A percentile compares a stretch with the other conserved stretches of the same genome.
Conservation (phyloP, 92 coral and sea anemone species). For the Epizoanthus scotinus region DNA sequence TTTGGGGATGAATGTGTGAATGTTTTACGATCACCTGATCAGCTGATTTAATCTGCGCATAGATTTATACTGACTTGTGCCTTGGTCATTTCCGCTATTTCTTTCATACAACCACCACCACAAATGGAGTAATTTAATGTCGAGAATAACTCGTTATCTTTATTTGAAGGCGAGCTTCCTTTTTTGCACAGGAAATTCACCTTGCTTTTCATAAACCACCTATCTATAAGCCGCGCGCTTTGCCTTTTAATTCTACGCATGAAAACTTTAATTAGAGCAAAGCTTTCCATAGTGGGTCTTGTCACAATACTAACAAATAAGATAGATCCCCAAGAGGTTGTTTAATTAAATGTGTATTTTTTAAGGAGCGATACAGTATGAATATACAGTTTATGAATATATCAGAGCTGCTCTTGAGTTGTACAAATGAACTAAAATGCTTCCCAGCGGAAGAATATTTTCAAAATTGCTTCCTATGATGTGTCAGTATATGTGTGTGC, state of each 20-base stretch:
- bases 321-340: constrained; percentile 23
- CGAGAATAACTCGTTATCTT: neutral
- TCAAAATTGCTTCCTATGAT: neutral
- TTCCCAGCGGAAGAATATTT: neutral
- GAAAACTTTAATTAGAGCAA: constrained; percentile 22
- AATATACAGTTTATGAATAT: neutral
- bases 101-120: neutral
- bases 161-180: neutral
- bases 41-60: neutral
- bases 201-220: neutral
- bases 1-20: neutral
- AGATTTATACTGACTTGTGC: neutral
- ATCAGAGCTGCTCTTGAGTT: neutral
- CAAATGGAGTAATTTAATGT: neutral
- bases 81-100: neutral
- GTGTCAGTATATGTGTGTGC: neutral
- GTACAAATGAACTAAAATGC: neutral
- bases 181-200: neutral
- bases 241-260: neutral
- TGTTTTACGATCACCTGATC: neutral
- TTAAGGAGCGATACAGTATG: neutral
- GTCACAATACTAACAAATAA: constrained; percentile 17
- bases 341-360: constrained; percentile 31
- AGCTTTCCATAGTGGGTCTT: neutral
- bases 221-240: neutral